Conservation (phyloP, 2,113 vertebrate species). For the Maccullochella peelii region DNA sequence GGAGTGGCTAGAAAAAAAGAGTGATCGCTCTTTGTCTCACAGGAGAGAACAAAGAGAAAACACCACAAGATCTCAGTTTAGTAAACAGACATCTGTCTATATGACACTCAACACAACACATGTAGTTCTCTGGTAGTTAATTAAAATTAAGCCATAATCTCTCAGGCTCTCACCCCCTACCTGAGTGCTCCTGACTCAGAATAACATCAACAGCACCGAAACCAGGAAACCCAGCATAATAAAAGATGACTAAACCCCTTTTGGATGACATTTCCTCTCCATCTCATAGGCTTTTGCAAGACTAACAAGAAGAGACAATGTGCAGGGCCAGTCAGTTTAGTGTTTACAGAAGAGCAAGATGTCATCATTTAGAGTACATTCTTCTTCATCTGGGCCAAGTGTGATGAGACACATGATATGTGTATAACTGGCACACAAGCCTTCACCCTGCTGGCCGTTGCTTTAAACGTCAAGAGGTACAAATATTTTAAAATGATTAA, state of each 20-base stretch:
- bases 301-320: slow-evolving; percentile 39
- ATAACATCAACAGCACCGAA: slow-evolving; percentile 21
- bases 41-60: slow-evolving; percentile 14
- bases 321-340: slow-evolving; percentile 7
- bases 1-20: not conserved
- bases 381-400: slow-evolving; percentile 17
- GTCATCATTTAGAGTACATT: slow-evolving; percentile 12
- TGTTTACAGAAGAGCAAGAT: slow-evolving; percentile 4
- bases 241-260: slow-evolving; percentile 35
- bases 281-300: slow-evolving; percentile 12
- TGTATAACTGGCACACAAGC: not conserved
- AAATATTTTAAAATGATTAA: slow-evolving; percentile 15
- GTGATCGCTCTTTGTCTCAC: not conserved
- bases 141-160: not conserved
- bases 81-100: slow-evolving; percentile 56
- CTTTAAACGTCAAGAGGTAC: not conserved
- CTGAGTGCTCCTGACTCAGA: slow-evolving; percentile 23
- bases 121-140: slow-evolving; percentile 8
- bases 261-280: slow-evolving; percentile 22
- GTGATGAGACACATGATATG: slow-evolving; percentile 21
- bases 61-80: slow-evolving; percentile 19
- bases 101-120: slow-evolving; percentile 30
- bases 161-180: not conserved
- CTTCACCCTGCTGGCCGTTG: not conserved
- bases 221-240: slow-evolving; percentile 35